phyloP scores from a whole-genome alignment of 1,140 invertebrate genomes.

The Idris sp. region DNA sequence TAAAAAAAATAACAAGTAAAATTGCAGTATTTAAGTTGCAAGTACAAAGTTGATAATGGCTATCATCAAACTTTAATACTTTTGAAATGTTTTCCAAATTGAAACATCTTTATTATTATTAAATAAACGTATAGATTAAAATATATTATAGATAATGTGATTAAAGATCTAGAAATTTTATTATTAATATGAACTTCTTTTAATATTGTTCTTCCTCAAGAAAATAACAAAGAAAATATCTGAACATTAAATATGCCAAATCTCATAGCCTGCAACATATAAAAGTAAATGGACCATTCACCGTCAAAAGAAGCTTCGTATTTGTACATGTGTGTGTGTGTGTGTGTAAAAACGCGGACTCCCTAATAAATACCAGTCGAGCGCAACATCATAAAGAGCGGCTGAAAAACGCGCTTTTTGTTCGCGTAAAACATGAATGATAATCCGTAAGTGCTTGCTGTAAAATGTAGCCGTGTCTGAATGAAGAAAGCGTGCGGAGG shows the following conservation, averaged over 20 bases:
- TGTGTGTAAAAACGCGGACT: constrained; percentile 24
- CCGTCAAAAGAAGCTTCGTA: constrained; percentile 33
- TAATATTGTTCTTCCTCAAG: too few species aligned
- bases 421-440: constrained; percentile 49
- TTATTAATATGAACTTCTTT: too few species aligned
- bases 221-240: constrained; percentile 15
- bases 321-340: constrained; percentile 11
- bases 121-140: too few species aligned
- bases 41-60: too few species aligned
- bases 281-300: constrained; percentile 49
- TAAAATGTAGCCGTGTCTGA: constrained; percentile 46
- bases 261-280: constrained; percentile 40
- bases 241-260: constrained; percentile 46
- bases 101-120: too few species aligned
- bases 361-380: constrained; percentile 48
- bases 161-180: too few species aligned
- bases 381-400: constrained; percentile 46
- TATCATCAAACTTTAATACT: too few species aligned
- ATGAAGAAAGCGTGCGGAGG: constrained; percentile 43
- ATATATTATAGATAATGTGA: too few species aligned
- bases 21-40: too few species aligned
- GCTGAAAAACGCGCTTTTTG: constrained; percentile 48
- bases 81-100: too few species aligned
- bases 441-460: constrained; percentile 48
- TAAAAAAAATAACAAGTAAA: too few species aligned